These are phyloP conservation scores for Lycorma delicatula DNA, from an alignment of 1,140 invertebrate genomes.

Conservation along the genomic window DNA sequence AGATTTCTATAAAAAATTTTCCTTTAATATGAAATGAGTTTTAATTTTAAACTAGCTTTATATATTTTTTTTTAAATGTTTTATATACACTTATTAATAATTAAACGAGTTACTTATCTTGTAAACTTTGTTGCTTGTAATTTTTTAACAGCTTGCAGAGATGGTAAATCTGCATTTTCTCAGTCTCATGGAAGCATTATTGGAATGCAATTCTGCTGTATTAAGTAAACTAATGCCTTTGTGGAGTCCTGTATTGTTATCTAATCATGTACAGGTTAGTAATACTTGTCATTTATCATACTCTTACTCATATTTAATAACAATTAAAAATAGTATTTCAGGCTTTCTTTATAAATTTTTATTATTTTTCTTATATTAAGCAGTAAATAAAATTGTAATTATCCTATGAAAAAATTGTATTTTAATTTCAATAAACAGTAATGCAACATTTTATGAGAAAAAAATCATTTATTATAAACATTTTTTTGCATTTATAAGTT, in stretches of 20 bases:
- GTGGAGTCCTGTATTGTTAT: constrained; percentile 86
- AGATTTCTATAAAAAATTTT: constrained; percentile 24
- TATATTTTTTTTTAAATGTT: background rate
- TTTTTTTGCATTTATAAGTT: too few species aligned
- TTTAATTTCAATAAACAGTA: too few species aligned
- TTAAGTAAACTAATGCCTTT: constrained; percentile 76
- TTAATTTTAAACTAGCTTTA: too few species aligned
- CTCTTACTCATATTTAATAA: constrained; percentile 12
- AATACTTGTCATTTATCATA: too few species aligned
- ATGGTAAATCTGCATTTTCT: constrained; percentile 97
- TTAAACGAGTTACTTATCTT: too few species aligned
- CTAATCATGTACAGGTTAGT: constrained; percentile 76
- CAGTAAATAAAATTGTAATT: too few species aligned
- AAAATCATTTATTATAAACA: too few species aligned
- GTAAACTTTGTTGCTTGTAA: background rate
- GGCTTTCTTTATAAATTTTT: background rate
- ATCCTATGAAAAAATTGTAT: too few species aligned
- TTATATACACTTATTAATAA: background rate
- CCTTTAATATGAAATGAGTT: constrained; percentile 12
- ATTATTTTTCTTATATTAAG: too few species aligned
- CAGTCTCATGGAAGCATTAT: constrained; percentile 86
- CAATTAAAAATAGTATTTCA: background rate
- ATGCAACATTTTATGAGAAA: too few species aligned
- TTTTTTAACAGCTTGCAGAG: constrained; percentile 70
- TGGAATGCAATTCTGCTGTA: constrained; percentile 91